phyloP scores from a whole-genome alignment of 2,797 vertebrate genomes.

The Aplochiton taeniatus region DNA sequence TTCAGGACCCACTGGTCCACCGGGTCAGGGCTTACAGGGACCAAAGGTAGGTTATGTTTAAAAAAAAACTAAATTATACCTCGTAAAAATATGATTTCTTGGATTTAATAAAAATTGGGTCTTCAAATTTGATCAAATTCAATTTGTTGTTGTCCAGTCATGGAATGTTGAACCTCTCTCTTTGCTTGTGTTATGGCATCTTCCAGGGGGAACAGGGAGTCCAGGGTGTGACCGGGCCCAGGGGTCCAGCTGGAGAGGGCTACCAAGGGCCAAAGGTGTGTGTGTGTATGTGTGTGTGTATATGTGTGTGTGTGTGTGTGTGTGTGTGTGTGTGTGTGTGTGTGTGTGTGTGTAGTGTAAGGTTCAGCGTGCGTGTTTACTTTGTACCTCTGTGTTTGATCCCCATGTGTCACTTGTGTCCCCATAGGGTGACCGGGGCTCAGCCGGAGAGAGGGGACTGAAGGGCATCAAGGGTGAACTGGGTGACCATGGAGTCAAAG shows the following conservation, averaged over 20 bases:
- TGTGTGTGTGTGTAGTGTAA: not conserved
- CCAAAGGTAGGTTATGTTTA: slow-evolving; percentile 75
- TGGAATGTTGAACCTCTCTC: not conserved
- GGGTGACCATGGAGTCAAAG: slow-evolving; percentile 80
- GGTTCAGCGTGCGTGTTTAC: not conserved
- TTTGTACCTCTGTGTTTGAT: slow-evolving; percentile 3
- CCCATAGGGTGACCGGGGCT: slow-evolving; percentile 83
- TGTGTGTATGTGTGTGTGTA: not conserved
- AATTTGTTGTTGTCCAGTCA: not conserved
- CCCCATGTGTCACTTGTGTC: not conserved
- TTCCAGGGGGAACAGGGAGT: slow-evolving; percentile 85
- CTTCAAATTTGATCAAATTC: not conserved
- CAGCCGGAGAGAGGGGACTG: slow-evolving; percentile 79
- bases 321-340: too few species aligned
- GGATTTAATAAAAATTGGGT: not conserved
- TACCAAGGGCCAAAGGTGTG: slow-evolving; percentile 85
- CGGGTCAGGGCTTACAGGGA: slow-evolving; percentile 86
- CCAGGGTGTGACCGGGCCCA: slow-evolving; percentile 83
- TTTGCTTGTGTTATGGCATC: slow-evolving; percentile 2
- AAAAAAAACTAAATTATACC: too few species aligned
- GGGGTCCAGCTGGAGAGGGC: slow-evolving; percentile 85
- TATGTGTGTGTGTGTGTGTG: not conserved
- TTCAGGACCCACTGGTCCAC: slow-evolving; percentile 79
- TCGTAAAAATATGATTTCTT: not conserved
- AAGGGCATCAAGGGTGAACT: slow-evolving; percentile 84